phyloP scores from a whole-genome alignment of 2,113 vertebrate species.

The Triplophysa tibetana region DNA sequence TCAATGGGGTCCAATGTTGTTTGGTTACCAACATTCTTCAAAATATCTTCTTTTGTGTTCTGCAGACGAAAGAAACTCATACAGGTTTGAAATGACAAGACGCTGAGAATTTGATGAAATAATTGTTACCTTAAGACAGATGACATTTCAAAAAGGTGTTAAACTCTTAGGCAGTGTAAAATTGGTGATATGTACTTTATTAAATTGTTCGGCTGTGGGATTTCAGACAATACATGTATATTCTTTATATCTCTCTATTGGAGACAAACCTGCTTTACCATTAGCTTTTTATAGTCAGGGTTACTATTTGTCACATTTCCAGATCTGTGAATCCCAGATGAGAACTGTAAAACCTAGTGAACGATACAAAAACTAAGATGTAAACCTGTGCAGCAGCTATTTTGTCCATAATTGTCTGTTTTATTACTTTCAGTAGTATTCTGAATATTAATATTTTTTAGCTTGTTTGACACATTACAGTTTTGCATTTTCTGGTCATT shows the following conservation, averaged over 20 bases:
- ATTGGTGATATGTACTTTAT: not conserved
- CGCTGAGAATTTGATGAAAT: too few relatives aligned
- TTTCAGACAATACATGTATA: not conserved
- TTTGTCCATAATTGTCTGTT: not conserved
- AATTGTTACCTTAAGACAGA: not conserved
- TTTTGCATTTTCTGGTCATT: too few relatives aligned
- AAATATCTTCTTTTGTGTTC: too few relatives aligned
- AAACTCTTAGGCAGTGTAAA: not conserved
- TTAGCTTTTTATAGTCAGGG: too few relatives aligned
- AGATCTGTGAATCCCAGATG: not conserved
- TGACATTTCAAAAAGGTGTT: not conserved
- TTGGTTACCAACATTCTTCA: too few relatives aligned
- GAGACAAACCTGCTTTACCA: too few relatives aligned
- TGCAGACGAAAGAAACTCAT: too few relatives aligned
- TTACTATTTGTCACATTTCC: constrained; percentile 2
- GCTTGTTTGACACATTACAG: too few relatives aligned
- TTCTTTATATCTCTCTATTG: not conserved
- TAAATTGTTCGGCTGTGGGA: not conserved
- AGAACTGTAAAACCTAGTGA: not conserved
- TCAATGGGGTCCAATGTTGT: too few relatives aligned
- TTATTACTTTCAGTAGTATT: not conserved
- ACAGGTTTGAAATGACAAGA: too few relatives aligned
- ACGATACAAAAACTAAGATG: not conserved
- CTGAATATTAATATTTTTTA: not conserved
- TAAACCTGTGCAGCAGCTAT: not conserved